Percentiles rank a stretch among this genome's conserved stretches.
phyloP scores from a whole-genome alignment of 2,888 invertebrate species.

The Lasiommata megera region DNA sequence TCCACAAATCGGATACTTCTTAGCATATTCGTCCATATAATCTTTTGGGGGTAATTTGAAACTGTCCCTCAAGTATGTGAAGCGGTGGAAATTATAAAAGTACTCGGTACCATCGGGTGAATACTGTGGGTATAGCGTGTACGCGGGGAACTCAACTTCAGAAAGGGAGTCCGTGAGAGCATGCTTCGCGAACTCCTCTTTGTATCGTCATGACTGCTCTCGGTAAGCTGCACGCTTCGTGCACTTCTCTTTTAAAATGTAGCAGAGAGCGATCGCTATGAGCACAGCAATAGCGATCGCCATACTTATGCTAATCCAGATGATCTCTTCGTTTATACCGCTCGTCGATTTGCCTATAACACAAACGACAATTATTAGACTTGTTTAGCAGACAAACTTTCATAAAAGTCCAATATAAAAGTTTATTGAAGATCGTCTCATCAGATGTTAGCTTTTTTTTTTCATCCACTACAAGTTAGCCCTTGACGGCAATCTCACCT shows the following conservation, averaged over 20 bases:
- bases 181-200: slow-evolving; percentile 74
- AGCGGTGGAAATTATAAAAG: slow-evolving; percentile 74
- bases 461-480: no score
- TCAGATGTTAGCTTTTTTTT: not conserved
- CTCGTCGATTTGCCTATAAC: slow-evolving; percentile 89
- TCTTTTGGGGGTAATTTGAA: slow-evolving; percentile 72
- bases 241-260: slow-evolving; percentile 90
- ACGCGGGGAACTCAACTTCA: slow-evolving; percentile 61
- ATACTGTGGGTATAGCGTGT: slow-evolving; percentile 71
- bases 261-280: slow-evolving; percentile 91
- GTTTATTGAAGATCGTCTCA: not conserved
- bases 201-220: slow-evolving; percentile 85
- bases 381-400: not conserved
- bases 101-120: slow-evolving; percentile 75
- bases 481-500: no score
- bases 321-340: slow-evolving; percentile 93
- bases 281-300: slow-evolving; percentile 90
- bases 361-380: slow-evolving; percentile 16
- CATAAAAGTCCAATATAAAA: not conserved
- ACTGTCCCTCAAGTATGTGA: slow-evolving; percentile 66
- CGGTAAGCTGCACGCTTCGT: slow-evolving; percentile 87
- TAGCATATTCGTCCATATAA: slow-evolving; percentile 52
- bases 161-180: slow-evolving; percentile 69
- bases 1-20: slow-evolving; percentile 58
- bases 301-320: slow-evolving; percentile 94